Evolutionary conservation across 2,113 vertebrate genomes (phyloP).

Genomic region (Cepphus grylle): DNA sequence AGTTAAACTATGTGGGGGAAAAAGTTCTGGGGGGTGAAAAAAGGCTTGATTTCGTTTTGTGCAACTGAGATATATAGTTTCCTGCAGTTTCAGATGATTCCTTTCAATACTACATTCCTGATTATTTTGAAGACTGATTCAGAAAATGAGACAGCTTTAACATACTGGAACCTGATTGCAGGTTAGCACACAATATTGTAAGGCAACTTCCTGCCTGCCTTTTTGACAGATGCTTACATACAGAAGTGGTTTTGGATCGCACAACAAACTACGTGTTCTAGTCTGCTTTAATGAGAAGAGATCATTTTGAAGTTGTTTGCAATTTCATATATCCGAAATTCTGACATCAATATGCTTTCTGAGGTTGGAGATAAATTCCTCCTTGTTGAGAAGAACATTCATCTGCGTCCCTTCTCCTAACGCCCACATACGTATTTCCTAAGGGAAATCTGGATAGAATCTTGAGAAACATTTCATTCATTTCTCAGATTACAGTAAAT

Average conservation of each 20-base stretch:
- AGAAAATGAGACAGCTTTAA: not conserved
- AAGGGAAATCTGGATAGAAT: not conserved
- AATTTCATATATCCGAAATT: not conserved
- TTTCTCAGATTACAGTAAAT: constrained; percentile 48
- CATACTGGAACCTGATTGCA: not conserved
- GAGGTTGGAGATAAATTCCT: constrained; percentile 39
- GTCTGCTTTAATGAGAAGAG: not conserved
- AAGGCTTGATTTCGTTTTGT: not conserved
- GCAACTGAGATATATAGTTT: not conserved
- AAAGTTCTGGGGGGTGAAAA: not conserved
- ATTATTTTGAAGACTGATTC: not conserved
- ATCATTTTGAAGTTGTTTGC: not conserved
- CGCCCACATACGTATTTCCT: not conserved
- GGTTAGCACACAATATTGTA: not conserved
- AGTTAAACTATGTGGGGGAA: not conserved
- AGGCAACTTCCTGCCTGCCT: not conserved
- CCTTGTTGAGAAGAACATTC: not conserved
- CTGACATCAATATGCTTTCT: not conserved
- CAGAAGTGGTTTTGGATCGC: not conserved
- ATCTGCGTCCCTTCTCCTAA: not conserved
- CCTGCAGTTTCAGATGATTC: not conserved
- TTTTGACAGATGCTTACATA: not conserved
- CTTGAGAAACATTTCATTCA: constrained; percentile 5
- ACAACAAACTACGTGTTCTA: not conserved
- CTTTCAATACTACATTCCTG: not conserved